Evolutionary conservation across 2,113 vertebrate genomes (phyloP), one percentile per base, ranked within the genome.

Genomic region (Argyrosomus japonicus): DNA sequence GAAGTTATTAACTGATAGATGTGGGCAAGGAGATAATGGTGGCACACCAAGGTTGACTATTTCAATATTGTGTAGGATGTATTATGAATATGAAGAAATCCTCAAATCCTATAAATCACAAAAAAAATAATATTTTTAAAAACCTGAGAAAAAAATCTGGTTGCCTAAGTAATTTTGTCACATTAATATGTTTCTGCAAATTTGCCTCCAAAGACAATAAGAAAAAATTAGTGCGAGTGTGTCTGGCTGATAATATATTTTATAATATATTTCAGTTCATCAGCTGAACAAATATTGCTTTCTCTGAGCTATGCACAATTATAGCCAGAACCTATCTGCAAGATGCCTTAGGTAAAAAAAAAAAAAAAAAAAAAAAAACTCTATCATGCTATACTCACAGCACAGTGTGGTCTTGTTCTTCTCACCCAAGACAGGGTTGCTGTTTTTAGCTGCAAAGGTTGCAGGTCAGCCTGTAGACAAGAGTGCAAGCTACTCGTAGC

Each of bases 381-480:
- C 13, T 50, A 36, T 58, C 13, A 50, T 43, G n/a, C 13, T 14
- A 47, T 47, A 5, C 23, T 61, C 27, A 50, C 27, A 15, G 21
- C 21, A 27, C 14, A 27, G 17, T 43, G 40, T 53, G 4, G 17
- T 36, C 43, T 27, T 27, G 14, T 25, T 23, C 3, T 48, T n/a
- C 45, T 60, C 27, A 40, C n/a, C 25, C 43, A 3, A 29, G 23
- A 62, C 11, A 17, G 10, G 19, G 29, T 12, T 53, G n/a, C 43
- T 6, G 2, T 29, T 60, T 23, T 6, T 40, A 18, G 50, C 51
- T 8, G 32, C 19, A 25, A 4, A 29, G 21, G 32, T 15, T 43
- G 19, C 7, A 21, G 48, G 25, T 74, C 68, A 70, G 62, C 15
- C 23, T 54, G 75, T 54, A 21, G 58, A 68, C 54, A 54, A 15